These are phyloP conservation scores for Garrulus glandarius DNA, from an alignment of 2,797 vertebrate species.

Conservation along the genomic window DNA sequence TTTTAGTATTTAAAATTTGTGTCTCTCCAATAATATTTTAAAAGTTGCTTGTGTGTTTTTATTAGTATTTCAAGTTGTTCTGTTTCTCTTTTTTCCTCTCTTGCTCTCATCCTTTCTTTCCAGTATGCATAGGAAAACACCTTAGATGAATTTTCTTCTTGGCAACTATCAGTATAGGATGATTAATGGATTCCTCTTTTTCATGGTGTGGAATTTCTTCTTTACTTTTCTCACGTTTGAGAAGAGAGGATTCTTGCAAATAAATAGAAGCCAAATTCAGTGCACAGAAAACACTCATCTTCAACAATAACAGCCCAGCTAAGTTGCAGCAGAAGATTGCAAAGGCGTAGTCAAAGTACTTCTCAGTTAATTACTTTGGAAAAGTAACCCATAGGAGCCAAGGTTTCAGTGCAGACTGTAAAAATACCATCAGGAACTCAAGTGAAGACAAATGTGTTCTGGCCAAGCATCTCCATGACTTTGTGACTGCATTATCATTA, in stretches of 20 bases:
- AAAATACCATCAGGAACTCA: neutral
- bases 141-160: neutral
- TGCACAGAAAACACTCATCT: neutral
- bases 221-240: neutral
- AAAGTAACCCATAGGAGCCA: neutral
- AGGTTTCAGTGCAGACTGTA: neutral
- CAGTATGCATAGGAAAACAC: neutral
- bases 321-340: neutral
- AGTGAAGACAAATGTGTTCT: neutral
- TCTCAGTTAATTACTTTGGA: neutral
- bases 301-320: neutral
- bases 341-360: neutral
- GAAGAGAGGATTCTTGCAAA: neutral
- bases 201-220: neutral
- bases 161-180: neutral
- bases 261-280: neutral
- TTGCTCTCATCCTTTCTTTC: neutral
- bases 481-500: neutral
- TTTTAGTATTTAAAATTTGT: slow-evolving; percentile 71
- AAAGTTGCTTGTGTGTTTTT: slow-evolving; percentile 52
- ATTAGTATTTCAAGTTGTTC: neutral
- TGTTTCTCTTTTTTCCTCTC: neutral
- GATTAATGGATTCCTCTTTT: neutral
- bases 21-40: slow-evolving; percentile 50
- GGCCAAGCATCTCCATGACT: neutral